Evolutionary conservation across 2,113 vertebrate genomes (phyloP).

Genomic region (Eulacestoma nigropectus): DNA sequence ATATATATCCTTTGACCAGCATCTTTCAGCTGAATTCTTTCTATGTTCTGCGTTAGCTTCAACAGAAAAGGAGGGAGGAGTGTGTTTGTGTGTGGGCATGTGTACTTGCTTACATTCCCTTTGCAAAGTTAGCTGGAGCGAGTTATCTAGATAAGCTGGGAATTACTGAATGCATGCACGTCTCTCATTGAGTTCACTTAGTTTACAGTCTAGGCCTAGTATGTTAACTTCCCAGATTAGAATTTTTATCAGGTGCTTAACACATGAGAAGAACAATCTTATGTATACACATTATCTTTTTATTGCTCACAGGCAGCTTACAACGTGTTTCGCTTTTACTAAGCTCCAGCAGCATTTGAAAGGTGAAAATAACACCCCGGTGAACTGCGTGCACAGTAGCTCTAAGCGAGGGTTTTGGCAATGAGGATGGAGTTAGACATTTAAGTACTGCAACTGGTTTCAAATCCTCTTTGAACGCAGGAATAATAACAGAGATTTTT

Average conservation of each 20-base stretch:
- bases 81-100: background rate
- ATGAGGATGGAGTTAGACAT: background rate
- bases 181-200: background rate
- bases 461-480: background rate
- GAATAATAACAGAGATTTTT: background rate
- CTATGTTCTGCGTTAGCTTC: background rate
- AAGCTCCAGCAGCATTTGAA: background rate
- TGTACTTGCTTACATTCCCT: background rate
- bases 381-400: background rate
- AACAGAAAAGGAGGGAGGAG: background rate
- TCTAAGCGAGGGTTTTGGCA: background rate
- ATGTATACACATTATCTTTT: background rate
- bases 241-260: conserved; percentile 30
- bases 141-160: background rate
- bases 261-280: background rate
- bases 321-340: background rate
- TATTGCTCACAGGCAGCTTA: conserved; percentile 4
- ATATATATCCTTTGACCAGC: background rate
- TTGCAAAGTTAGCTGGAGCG: background rate
- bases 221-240: background rate
- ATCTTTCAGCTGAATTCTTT: background rate
- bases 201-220: background rate
- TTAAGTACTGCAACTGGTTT: background rate
- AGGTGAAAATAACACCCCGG: background rate
- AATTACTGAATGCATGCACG: background rate